Evolutionary conservation across 2,113 vertebrate genomes (phyloP).

Genomic region (Danio rerio): GRCz12tu NC_133178.1:45252501-45253000

Average conservation of each 20-base stretch:
- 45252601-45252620: constrained; percentile 49
- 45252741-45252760: constrained; percentile 90
- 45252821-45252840: constrained; percentile 94
- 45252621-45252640: constrained; percentile 31
- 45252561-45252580: constrained; percentile 47
- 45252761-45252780: constrained; percentile 86
- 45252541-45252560: constrained; percentile 40
- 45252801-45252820: constrained; percentile 87
- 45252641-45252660: background rate
- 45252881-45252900: background rate
- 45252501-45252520: constrained; percentile 48
- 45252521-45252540: constrained; percentile 49
- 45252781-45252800: constrained; percentile 86
- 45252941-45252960: background rate
- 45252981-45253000: no score
- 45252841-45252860: constrained; percentile 74
- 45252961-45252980: background rate
- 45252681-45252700: background rate
- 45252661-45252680: background rate
- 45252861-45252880: constrained; percentile 18
- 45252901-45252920: background rate
- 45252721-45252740: constrained; percentile 86
- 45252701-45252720: constrained; percentile 83
- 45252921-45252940: background rate
- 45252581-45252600: constrained; percentile 53